A percentile compares a stretch with the other conserved stretches of the same genome.
Conservation (phyloP, 1,140 invertebrate species). For the Leucophenga varia region DNA sequence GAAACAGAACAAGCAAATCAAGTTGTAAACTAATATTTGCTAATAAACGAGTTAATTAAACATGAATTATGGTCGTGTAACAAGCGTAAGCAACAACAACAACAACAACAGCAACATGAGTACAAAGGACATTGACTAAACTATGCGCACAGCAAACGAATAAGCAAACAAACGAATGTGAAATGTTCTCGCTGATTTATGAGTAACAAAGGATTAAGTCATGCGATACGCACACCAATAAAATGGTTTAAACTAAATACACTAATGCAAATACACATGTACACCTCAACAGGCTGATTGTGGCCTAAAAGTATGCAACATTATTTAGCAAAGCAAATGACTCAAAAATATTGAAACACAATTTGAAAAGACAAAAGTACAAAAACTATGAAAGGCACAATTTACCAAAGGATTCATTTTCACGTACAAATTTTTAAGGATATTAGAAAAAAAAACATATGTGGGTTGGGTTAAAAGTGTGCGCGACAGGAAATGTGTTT, state of each 20-base stretch:
- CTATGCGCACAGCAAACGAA: background rate
- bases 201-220: conserved; percentile 51
- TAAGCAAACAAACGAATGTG: conserved; percentile 21
- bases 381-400: no score
- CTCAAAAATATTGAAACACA: conserved; percentile 36
- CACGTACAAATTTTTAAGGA: conserved; percentile 46
- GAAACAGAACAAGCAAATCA: conserved; percentile 28
- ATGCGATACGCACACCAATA: conserved; percentile 20
- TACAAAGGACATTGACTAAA: background rate
- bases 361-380: no score
- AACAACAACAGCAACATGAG: background rate
- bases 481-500: no score
- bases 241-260: conserved; percentile 33
- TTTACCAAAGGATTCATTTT: conserved; percentile 53
- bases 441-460: no score
- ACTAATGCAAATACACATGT: no score
- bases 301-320: no score
- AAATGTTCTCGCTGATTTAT: conserved; percentile 51
- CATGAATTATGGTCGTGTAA: conserved; percentile 38
- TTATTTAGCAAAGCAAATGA: background rate
- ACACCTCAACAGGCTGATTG: background rate
- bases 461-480: no score
- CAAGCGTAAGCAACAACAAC: background rate
- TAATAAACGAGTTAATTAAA: conserved; percentile 55
- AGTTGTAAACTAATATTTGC: conserved; percentile 55